These are phyloP conservation scores for Monomorium pharaonis DNA, from an alignment of 1,140 invertebrate species.

Conservation along the genomic window DNA sequence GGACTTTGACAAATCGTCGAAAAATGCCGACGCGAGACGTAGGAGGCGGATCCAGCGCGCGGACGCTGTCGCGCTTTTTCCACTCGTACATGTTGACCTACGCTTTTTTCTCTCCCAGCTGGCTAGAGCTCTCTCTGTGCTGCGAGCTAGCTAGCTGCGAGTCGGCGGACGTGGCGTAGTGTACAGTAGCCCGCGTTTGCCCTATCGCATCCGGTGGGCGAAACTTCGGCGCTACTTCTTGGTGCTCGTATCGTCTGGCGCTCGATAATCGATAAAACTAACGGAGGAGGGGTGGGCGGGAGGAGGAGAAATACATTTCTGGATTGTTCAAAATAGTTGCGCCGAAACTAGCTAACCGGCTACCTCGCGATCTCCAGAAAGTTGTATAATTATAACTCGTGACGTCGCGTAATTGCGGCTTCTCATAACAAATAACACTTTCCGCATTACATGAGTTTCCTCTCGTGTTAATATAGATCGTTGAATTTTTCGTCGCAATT, in stretches of 20 bases:
- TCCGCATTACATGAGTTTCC: background rate
- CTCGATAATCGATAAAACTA: conserved; percentile 47
- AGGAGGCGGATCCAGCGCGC: conserved; percentile 53
- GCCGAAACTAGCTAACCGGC: background rate
- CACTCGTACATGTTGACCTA: conserved; percentile 51
- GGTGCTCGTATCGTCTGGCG: background rate
- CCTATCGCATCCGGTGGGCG: background rate
- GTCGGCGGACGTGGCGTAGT: conserved; percentile 3
- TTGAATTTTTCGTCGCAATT: background rate
- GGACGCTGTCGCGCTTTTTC: conserved; percentile 56
- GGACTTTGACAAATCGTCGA: conserved; percentile 84
- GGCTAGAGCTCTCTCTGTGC: too few relatives aligned
- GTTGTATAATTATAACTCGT: background rate
- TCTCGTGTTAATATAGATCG: background rate
- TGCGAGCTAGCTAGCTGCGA: conserved; percentile 49
- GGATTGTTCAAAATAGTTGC: background rate
- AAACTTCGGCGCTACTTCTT: conserved; percentile 47
- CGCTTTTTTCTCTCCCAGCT: conserved; percentile 37
- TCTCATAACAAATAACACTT: background rate
- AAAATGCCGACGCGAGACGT: conserved; percentile 76
- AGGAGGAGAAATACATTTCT: conserved; percentile 12
- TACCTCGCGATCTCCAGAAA: background rate
- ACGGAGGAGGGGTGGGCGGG: too few relatives aligned
- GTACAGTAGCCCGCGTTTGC: background rate
- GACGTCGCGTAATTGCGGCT: background rate